Conservation (phyloP, 35 echinoderm and acorn worm genomes). For the Diadema setosum region DNA sequence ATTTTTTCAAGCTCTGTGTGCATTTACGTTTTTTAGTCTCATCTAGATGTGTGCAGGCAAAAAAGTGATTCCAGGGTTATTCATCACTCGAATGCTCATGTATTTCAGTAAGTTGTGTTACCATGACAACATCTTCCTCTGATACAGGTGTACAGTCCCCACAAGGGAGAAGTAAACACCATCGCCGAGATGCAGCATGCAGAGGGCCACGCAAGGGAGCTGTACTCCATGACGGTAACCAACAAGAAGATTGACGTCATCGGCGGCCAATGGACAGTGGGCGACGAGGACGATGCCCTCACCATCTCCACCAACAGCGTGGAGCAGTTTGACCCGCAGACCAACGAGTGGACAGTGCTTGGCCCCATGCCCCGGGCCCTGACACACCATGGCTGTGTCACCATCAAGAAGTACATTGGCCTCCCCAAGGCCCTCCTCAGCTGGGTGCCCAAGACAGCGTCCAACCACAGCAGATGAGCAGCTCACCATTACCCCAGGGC, state of each 20-base stretch:
- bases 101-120: no score
- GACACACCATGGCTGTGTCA: conserved; percentile 89
- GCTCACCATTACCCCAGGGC: no score
- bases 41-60: background rate
- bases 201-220: conserved; percentile 85
- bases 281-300: conserved; percentile 80
- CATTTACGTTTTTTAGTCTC: background rate
- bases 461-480: background rate
- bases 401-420: conserved; percentile 94
- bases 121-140: no score
- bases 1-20: background rate
- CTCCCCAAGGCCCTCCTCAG: conserved; percentile 50
- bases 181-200: conserved; percentile 88
- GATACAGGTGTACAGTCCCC: conserved; percentile 76
- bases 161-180: conserved; percentile 76
- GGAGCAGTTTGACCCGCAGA: conserved; percentile 92
- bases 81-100: no score
- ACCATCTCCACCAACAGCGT: conserved; percentile 96
- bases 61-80: background rate
- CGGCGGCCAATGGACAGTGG: conserved; percentile 90
- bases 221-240: conserved; percentile 89
- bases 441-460: conserved; percentile 2
- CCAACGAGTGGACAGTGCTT: conserved; percentile 94
- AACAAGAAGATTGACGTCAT: conserved; percentile 96
- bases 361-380: conserved; percentile 87